Percentiles rank a stretch among this genome's conserved stretches.
Evolutionary conservation across 2,113 vertebrate species (phyloP).

Genomic region (Tragelaphus scriptus): DNA sequence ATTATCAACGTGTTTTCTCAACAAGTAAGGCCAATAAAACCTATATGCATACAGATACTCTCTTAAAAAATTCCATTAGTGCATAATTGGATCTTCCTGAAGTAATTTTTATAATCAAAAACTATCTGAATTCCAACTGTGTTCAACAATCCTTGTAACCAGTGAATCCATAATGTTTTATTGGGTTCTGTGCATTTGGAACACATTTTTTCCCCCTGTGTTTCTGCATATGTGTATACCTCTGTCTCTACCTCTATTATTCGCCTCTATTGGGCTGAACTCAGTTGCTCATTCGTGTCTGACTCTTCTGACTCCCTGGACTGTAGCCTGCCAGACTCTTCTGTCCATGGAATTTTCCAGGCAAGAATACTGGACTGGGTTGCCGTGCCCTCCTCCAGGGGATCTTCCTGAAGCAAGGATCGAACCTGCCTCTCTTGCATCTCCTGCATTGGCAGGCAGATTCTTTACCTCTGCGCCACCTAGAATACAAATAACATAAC

Average conservation of each 20-base stretch:
- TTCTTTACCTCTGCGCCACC: background rate
- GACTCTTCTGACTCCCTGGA: background rate
- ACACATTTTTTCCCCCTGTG: background rate
- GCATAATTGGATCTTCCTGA: background rate
- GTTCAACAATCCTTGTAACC: background rate
- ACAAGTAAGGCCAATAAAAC: background rate
- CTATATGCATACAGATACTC: background rate
- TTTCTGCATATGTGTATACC: background rate
- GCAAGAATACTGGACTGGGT: background rate
- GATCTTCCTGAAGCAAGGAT: background rate
- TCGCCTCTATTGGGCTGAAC: background rate
- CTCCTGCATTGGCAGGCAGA: background rate
- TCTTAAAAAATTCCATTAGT: background rate
- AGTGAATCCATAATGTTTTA: background rate
- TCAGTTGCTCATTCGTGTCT: background rate
- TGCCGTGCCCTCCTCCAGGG: background rate
- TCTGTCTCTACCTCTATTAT: background rate
- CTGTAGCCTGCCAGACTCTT: background rate
- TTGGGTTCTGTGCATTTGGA: background rate
- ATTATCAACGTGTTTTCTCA: background rate
- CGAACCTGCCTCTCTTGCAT: background rate
- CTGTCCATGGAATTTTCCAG: background rate
- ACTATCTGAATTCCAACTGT: background rate
- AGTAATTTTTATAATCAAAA: conserved; percentile 4
- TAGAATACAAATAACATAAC: background rate